A percentile compares a stretch with the other conserved stretches of the same genome.
These are phyloP conservation scores for Stenopsyche tienmushanensis DNA, from an alignment of 1,140 invertebrate species.

Conservation along the genomic window DNA sequence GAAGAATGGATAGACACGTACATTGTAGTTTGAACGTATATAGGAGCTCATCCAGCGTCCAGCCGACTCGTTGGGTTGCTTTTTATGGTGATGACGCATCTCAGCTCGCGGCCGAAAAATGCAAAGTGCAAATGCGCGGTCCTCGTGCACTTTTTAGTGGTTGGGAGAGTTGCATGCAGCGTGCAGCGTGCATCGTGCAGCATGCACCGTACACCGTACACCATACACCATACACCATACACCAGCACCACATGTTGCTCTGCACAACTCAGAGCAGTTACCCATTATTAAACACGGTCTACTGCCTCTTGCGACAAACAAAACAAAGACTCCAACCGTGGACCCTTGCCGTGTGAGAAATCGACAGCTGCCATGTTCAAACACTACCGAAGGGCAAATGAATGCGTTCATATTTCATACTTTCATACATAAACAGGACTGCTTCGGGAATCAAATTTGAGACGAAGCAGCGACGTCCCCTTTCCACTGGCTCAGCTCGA, in stretches of 20 bases:
- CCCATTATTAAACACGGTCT: constrained; percentile 5
- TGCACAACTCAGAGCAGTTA: not conserved
- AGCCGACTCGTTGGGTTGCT: too few relatives aligned
- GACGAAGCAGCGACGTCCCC: too few relatives aligned
- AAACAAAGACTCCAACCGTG: not conserved
- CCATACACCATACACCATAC: too few relatives aligned
- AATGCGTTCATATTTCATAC: too few relatives aligned
- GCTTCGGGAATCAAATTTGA: too few relatives aligned
- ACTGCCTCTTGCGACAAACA: constrained; percentile 3
- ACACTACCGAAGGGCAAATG: not conserved
- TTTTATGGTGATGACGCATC: not conserved
- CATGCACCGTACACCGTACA: too few relatives aligned
- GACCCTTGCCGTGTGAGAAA: constrained; percentile 9
- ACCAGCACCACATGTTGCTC: constrained; percentile 3
- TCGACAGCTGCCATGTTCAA: constrained; percentile 5
- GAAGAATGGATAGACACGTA: too few relatives aligned
- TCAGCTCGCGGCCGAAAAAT: not conserved
- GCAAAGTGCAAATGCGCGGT: not conserved
- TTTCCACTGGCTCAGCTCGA: too few relatives aligned
- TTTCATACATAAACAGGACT: too few relatives aligned
- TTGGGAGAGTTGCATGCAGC: not conserved
- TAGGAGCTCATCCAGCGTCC: too few relatives aligned
- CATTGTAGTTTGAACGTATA: too few relatives aligned
- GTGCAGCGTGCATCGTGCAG: too few relatives aligned
- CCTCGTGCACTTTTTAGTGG: not conserved